Evolutionary conservation across 2,888 invertebrate species (phyloP), one percentile per base, ranked within the genome.

Genomic region (Spilosoma lubricipeda): DNA sequence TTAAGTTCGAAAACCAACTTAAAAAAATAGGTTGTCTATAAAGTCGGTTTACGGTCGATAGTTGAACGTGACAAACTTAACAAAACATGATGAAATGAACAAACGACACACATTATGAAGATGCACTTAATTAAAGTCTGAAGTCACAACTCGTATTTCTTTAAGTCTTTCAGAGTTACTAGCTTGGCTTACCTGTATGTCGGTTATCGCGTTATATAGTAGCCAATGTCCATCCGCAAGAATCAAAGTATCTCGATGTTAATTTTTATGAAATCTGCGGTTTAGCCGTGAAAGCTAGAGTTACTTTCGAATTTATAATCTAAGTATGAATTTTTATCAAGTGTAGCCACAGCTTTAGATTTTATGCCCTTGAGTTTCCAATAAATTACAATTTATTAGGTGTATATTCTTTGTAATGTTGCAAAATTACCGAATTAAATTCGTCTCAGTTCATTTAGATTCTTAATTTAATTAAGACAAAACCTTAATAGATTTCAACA

Each of bases 381-480:
- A 71, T 65, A 67, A 4, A 67, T 70, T 59, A 75, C 30, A 65
- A n/a, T 63, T 72, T 64, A 45, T 59, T 27, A 56, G 59, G 27
- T 66, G 52, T 39, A 65, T 73, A 52, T 36, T 20, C 33, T 15
- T 72, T 72, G 56, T 65, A n/a, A n/a, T 70, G 67, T 72, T 75
- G 72, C 72, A 70, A 72, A 59, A 56, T 39, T 71, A 68, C 52
- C 42, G 39, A 67, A 70, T 59, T 39, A n/a, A 30, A 74, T 74
- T 63, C 20, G 71, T 20, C 56, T 63, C 30, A 52, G 63, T 68
- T 36, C 2, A 64, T 52, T 67, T 71, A 42, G 18, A 64, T 52
- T 20, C 20, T 5, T 71, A 71, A 27, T 68, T 45, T 66, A 66
- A 59, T 70, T 67, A 67, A 59, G 30, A 27, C 45, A 30, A 63